Conservation (phyloP, 2,888 invertebrate species). For the Dolomedes plantarius region DNA sequence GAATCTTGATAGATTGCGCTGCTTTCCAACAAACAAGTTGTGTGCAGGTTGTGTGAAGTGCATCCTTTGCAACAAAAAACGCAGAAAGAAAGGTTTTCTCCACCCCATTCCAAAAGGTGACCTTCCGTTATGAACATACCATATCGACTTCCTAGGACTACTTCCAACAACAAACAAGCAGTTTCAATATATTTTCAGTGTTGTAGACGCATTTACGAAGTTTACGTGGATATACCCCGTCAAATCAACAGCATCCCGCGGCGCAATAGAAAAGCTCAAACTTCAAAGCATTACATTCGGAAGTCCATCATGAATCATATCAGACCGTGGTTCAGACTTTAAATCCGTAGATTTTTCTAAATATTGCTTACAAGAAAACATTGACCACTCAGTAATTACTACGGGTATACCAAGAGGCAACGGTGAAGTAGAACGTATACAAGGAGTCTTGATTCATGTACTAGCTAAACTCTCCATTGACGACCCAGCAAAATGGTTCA, state of each 20-base stretch:
- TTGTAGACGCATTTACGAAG: background rate
- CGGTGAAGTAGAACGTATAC: background rate
- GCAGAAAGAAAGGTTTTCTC: background rate
- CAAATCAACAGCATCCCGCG: background rate
- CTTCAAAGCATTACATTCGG: background rate
- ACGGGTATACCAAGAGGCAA: background rate
- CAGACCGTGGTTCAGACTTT: background rate
- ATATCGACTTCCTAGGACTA: background rate
- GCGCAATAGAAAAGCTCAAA: background rate
- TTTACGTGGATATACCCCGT: background rate
- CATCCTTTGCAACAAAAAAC: background rate
- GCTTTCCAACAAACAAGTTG: background rate
- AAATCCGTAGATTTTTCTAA: background rate
- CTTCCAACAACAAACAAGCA: background rate
- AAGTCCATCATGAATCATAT: background rate
- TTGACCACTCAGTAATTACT: background rate
- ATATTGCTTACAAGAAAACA: background rate
- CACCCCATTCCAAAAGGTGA: background rate
- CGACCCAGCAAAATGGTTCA: background rate
- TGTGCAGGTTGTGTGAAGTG: background rate
- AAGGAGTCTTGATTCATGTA: background rate
- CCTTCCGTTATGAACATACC: background rate
- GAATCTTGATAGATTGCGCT: slow-evolving; percentile 22
- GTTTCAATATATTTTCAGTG: background rate
- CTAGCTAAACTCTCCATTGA: background rate